Conservation (phyloP, 1,140 invertebrate species). For the Scylla paramamosain region DNA sequence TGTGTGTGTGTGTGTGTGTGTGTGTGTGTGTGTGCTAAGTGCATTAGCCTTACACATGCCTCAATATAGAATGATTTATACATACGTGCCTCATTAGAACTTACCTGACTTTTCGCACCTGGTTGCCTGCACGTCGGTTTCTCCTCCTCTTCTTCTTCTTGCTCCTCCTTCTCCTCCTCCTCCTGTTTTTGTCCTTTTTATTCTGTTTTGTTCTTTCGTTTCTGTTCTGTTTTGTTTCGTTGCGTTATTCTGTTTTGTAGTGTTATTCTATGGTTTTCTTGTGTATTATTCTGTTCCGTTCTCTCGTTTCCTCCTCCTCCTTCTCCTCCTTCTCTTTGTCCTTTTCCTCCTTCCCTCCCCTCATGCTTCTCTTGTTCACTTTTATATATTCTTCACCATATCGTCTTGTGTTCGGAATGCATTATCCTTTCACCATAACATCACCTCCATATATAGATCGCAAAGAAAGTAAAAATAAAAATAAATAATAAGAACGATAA, state of each 20-base stretch:
- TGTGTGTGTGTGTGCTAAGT: neutral
- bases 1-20: slow-evolving; percentile 21
- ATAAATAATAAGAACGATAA: no score
- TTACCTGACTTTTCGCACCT: no score
- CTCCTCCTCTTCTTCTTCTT: neutral
- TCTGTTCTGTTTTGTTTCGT: neutral
- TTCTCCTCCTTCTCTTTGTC: neutral
- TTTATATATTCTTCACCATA: no score
- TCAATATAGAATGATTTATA: no score
- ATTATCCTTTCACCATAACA: no score
- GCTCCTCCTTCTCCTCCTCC: no score
- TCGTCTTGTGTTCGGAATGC: no score
- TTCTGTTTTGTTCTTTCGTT: neutral
- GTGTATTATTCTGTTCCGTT: neutral
- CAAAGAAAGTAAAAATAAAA: no score
- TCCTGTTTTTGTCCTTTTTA: neutral
- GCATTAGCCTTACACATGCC: neutral
- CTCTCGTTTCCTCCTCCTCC: neutral
- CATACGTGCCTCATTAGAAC: no score
- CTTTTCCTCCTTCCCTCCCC: neutral
- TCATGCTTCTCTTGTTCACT: neutral
- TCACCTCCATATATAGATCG: no score
- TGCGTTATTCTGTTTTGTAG: neutral
- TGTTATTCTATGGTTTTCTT: neutral
- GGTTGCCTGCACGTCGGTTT: no score